phyloP scores from a whole-genome alignment of 1,140 invertebrate species.

The Drosophila albomicans region DNA sequence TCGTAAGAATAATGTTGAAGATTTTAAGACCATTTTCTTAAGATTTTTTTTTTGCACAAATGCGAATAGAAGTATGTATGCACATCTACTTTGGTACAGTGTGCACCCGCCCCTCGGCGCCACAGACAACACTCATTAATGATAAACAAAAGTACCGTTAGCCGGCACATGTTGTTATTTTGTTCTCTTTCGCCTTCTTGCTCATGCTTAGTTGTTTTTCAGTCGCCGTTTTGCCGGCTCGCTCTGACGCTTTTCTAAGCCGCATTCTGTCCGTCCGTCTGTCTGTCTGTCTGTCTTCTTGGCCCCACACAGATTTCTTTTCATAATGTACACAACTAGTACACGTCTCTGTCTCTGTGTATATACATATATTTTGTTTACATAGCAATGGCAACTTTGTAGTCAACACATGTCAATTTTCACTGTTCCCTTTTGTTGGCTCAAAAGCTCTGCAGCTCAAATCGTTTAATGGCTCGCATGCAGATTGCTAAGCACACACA shows the following conservation, averaged over 20 bases:
- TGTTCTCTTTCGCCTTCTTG: slow-evolving; percentile 11
- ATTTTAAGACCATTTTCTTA: background rate
- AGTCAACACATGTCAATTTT: slow-evolving; percentile 49
- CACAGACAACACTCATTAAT: slow-evolving; percentile 50
- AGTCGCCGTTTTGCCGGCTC: slow-evolving; percentile 37
- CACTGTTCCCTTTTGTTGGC: slow-evolving; percentile 40
- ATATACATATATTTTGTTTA: slow-evolving; percentile 13
- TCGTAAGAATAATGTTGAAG: background rate
- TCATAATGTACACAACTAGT: slow-evolving; percentile 22
- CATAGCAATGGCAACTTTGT: slow-evolving; percentile 40
- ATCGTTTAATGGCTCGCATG: slow-evolving; percentile 10
- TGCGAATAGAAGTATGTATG: background rate
- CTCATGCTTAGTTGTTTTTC: slow-evolving; percentile 30
- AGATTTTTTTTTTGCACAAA: slow-evolving; percentile 1
- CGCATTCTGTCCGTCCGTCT: slow-evolving; percentile 14
- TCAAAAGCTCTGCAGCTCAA: slow-evolving; percentile 19
- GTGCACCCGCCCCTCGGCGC: slow-evolving; percentile 1
- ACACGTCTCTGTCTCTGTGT: slow-evolving; percentile 13
- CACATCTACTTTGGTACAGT: background rate
- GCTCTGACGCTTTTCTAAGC: slow-evolving; percentile 52
- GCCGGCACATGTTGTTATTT: slow-evolving; percentile 46
- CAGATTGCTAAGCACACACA: slow-evolving; percentile 7
- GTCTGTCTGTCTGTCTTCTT: background rate
- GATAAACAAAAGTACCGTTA: slow-evolving; percentile 61
- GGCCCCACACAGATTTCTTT: slow-evolving; percentile 40